A percentile compares a stretch with the other conserved stretches of the same genome.
These are phyloP conservation scores for Conomelus anceps DNA, from an alignment of 2,888 invertebrate genomes.

Conservation along the genomic window DNA sequence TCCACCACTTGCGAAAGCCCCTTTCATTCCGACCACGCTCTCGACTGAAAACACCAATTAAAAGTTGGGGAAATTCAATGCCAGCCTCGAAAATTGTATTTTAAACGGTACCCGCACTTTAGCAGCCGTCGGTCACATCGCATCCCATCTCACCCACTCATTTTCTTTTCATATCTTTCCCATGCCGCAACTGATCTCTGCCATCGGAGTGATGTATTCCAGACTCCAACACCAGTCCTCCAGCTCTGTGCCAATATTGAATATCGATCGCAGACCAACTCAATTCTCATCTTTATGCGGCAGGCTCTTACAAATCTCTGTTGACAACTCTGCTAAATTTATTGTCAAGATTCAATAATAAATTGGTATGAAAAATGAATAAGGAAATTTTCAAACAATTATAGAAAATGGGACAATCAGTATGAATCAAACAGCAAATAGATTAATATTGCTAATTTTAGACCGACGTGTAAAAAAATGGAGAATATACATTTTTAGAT, in stretches of 20 bases:
- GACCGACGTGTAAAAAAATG: no score
- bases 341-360: not conserved
- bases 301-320: not conserved
- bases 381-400: no score
- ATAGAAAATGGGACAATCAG: no score
- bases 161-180: not conserved
- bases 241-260: not conserved
- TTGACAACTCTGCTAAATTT: no score
- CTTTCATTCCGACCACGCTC: not conserved
- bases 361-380: no score
- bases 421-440: no score
- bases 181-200: not conserved
- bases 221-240: not conserved
- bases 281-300: not conserved
- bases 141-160: not conserved
- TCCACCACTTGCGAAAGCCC: not conserved
- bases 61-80: not conserved
- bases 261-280: not conserved
- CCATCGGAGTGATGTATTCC: not conserved
- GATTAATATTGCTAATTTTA: no score
- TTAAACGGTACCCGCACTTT: not conserved
- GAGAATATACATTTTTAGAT: no score
- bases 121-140: not conserved
- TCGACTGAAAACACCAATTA: not conserved
- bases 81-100: not conserved